Percentiles rank a stretch among this genome's conserved stretches.
These are phyloP conservation scores for Setipinna tenuifilis DNA, from an alignment of 2,797 vertebrate species.

Conservation along the genomic window DNA sequence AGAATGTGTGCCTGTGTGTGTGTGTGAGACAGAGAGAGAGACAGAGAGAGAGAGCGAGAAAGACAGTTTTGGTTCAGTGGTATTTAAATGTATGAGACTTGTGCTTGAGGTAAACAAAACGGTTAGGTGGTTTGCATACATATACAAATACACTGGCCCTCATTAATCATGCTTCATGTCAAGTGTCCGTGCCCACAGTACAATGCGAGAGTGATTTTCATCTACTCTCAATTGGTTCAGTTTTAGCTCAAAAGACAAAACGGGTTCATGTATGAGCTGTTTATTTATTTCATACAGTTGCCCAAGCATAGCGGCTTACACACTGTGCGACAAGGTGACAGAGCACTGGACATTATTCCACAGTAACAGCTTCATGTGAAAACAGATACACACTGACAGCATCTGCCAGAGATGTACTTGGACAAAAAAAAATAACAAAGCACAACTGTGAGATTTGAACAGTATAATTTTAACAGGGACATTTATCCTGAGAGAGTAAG, in stretches of 20 bases:
- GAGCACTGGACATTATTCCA: not conserved
- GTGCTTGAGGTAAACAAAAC: not conserved
- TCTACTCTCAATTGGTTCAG: not conserved
- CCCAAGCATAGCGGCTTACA: not conserved
- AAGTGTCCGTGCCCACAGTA: not conserved
- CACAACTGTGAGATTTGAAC: not conserved
- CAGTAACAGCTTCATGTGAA: not conserved
- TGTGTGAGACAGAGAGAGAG: too few relatives aligned
- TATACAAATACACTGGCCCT: not conserved
- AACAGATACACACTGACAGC: not conserved
- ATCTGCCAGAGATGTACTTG: not conserved
- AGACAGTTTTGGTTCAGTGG: not conserved
- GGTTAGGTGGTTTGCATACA: not conserved
- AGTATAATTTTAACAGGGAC: not conserved
- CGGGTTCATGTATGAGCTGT: not conserved
- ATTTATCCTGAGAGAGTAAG: not conserved
- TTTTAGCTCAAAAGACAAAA: not conserved
- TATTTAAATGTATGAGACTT: not conserved
- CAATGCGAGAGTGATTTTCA: not conserved
- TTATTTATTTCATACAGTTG: not conserved
- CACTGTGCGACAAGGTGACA: not conserved
- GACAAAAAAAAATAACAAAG: not conserved
- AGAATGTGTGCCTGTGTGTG: too few relatives aligned
- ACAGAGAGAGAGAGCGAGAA: too few relatives aligned
- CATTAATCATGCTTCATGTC: not conserved